Evolutionary conservation across 2,113 vertebrate genomes (phyloP), one percentile per base, ranked within the genome.

Genomic region (Hippolais icterina): DNA sequence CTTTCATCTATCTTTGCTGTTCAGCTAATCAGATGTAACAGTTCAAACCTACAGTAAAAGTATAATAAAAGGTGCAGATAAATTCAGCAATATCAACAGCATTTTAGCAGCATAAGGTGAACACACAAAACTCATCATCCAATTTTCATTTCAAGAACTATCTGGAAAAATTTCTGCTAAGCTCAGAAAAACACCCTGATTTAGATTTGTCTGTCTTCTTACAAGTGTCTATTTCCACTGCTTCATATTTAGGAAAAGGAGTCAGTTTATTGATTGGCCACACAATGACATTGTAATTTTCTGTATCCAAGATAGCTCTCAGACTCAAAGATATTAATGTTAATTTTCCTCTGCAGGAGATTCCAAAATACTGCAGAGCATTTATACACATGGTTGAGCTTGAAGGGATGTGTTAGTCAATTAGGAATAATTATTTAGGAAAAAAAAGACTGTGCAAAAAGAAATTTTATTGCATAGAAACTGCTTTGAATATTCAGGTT

Each of bases 111-210:
- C 5, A 28, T 7, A 66, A 66, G 21, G 50, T 27, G 21, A 75
- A 66, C 25, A 13, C 8, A 66, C 24, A 83, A 66, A 86, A 63
- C 12, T 50, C 8, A 54, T 27, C 0, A 56, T 71, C 18, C 20
- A 71, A 29, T 66, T 86, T 91, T 60, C 8, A 21, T 61, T 82
- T 70, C n/a, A 82, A 74, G 35, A 64, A 6, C 4, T 27, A 74
- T 10, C 19, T 81, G 12, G 10, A 22, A 46, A 81, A 37, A 46
- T 5, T 6, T 25, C 11, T 60, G 8, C 12, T 50, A 64, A 59
- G 9, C 6, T 60, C 59, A 35, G 54, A 20, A 66, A 87, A 68
- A 46, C 4, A 0, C 0, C 2, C 10, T 12, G 12, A 46, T 50
- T 68, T 28, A 63, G 31, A 59, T 72, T 69, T 23, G 1, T 63